phyloP scores from a whole-genome alignment of 2,888 invertebrate genomes.

The Rhamnusium bicolor region DNA sequence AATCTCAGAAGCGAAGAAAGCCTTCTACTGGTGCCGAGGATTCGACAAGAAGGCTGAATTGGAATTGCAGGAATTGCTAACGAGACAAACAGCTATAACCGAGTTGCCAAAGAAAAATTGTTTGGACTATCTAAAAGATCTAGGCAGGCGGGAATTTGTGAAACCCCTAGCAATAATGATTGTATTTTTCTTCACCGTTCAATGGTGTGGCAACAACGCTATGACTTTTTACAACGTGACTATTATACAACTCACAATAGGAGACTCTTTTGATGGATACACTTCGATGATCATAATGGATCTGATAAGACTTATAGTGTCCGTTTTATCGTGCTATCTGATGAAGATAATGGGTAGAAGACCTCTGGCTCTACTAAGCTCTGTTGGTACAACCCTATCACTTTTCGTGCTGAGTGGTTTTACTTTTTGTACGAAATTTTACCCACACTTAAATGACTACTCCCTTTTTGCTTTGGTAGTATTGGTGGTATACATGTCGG shows the following conservation, averaged over 20 bases:
- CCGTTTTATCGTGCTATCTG: constrained; percentile 76
- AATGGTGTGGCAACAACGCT: constrained; percentile 81
- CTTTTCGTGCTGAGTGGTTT: constrained; percentile 66
- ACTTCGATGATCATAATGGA: constrained; percentile 79
- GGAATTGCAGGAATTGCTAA: constrained; percentile 72
- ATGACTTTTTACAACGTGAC: constrained; percentile 81
- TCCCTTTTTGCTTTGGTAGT: constrained; percentile 65
- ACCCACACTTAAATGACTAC: constrained; percentile 56
- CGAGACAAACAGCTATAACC: constrained; percentile 63
- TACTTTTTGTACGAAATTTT: constrained; percentile 40
- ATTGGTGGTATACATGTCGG: constrained; percentile 75
- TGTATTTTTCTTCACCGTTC: constrained; percentile 77
- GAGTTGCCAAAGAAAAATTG: not conserved
- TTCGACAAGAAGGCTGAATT: constrained; percentile 68
- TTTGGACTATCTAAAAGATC: constrained; percentile 46
- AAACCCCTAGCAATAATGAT: constrained; percentile 77
- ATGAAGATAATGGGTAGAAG: constrained; percentile 78
- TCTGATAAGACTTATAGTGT: constrained; percentile 75
- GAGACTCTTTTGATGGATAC: constrained; percentile 77
- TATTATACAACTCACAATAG: constrained; percentile 74
- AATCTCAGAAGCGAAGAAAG: constrained; percentile 74
- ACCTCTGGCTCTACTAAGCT: constrained; percentile 77
- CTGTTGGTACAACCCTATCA: constrained; percentile 75
- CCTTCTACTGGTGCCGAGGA: constrained; percentile 77
- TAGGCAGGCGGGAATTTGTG: constrained; percentile 73